Evolutionary conservation across 2,888 invertebrate species (phyloP).

Genomic region (Tipula vernalis): DNA sequence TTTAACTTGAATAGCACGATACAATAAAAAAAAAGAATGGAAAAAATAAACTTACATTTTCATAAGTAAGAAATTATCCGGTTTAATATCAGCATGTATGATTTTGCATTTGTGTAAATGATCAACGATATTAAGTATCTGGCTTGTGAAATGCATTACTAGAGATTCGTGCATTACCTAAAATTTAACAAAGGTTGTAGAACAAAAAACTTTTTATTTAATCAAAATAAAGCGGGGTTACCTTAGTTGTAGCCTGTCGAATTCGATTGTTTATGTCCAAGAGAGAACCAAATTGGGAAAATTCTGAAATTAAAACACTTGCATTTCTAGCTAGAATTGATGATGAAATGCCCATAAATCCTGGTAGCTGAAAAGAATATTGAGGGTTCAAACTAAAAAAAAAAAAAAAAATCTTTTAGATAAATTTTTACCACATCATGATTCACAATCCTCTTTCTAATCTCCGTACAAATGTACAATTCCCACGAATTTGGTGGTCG

Average conservation of each 20-base stretch:
- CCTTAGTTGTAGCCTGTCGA: constrained; percentile 55
- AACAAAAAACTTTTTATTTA: neutral
- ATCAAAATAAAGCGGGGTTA: constrained; percentile 7
- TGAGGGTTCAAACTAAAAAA: neutral
- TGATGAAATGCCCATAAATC: constrained; percentile 68
- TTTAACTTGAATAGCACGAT: no score
- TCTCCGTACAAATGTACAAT: constrained; percentile 79
- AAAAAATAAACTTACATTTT: constrained; percentile 43
- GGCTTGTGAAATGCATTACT: constrained; percentile 68
- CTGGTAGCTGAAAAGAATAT: constrained; percentile 41
- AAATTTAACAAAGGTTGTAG: neutral
- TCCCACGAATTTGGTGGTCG: constrained; percentile 89
- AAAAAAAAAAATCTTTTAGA: neutral
- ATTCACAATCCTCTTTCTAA: constrained; percentile 54
- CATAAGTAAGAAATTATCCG: constrained; percentile 84
- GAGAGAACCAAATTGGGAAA: constrained; percentile 70
- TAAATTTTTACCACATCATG: constrained; percentile 37
- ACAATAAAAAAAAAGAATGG: no score
- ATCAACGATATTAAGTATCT: constrained; percentile 74
- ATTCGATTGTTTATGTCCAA: constrained; percentile 69
- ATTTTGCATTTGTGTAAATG: constrained; percentile 77
- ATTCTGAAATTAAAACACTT: constrained; percentile 74
- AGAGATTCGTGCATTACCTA: constrained; percentile 56
- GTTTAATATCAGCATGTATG: constrained; percentile 92
- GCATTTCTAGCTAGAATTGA: constrained; percentile 72